phyloP scores from a whole-genome alignment of 2,113 vertebrate genomes.

The Epinephelus moara region DNA sequence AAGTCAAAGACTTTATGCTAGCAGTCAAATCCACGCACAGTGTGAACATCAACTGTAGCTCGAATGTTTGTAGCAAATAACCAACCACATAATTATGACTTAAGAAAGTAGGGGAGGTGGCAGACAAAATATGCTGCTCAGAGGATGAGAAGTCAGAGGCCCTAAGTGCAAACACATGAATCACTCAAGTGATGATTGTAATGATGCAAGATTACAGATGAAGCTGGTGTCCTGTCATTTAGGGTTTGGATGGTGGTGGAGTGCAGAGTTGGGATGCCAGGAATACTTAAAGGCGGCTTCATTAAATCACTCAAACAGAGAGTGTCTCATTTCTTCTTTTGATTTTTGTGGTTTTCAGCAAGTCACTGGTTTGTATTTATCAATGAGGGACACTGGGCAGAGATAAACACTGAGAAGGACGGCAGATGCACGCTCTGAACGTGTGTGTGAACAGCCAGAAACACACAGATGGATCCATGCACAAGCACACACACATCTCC shows the following conservation, averaged over 20 bases:
- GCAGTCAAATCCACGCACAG: conserved; percentile 11
- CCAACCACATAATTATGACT: not conserved
- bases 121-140: conserved; percentile 16
- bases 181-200: conserved; percentile 57
- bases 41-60: conserved; percentile 12
- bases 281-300: conserved; percentile 36
- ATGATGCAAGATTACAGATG: conserved; percentile 54
- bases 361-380: conserved; percentile 42
- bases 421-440: conserved; percentile 41
- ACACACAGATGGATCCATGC: conserved; percentile 43
- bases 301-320: conserved; percentile 17
- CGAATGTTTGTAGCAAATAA: conserved; percentile 18
- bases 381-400: conserved; percentile 9
- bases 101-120: not conserved
- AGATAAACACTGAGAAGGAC: conserved; percentile 25
- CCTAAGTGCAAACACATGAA: conserved; percentile 56
- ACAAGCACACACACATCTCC: not conserved
- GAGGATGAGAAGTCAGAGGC: conserved; percentile 21
- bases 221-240: conserved; percentile 59
- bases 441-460: conserved; percentile 21
- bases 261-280: conserved; percentile 33
- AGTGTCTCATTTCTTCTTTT: not conserved
- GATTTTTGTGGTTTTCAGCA: not conserved
- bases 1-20: conserved; percentile 37
- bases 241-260: conserved; percentile 42